Evolutionary conservation across 2,113 vertebrate species (phyloP).

Genomic region (Ophiodon elongatus): DNA sequence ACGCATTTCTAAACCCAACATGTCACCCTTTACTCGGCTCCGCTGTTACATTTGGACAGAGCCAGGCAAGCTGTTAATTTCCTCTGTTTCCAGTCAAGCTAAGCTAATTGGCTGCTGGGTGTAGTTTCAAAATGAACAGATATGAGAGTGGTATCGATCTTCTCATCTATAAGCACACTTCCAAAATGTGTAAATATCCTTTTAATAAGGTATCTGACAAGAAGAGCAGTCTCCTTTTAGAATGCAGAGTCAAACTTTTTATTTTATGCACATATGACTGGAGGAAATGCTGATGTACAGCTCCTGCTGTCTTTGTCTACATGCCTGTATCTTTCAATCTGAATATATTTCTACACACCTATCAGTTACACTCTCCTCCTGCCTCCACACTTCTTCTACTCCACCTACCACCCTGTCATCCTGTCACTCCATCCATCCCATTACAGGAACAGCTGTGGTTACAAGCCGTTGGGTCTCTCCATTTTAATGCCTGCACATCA

Average conservation of each 20-base stretch:
- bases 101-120: neutral
- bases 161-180: neutral
- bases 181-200: no score
- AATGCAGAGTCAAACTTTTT: neutral
- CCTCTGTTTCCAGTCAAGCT: neutral
- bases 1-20: no score
- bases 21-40: no score
- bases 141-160: neutral
- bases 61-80: no score
- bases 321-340: neutral
- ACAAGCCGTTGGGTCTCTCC: conserved; percentile 42
- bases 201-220: neutral
- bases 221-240: neutral
- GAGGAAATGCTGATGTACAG: neutral
- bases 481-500: conserved; percentile 50
- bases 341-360: neutral
- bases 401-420: conserved; percentile 21
- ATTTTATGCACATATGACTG: neutral
- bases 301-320: neutral
- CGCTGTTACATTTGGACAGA: no score
- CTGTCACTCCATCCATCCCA: conserved; percentile 63
- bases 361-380: conserved; percentile 24
- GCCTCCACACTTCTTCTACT: conserved; percentile 21
- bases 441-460: conserved; percentile 51
- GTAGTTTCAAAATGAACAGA: neutral